phyloP scores from a whole-genome alignment of 2,888 invertebrate genomes.

The Watsonalla binaria region DNA sequence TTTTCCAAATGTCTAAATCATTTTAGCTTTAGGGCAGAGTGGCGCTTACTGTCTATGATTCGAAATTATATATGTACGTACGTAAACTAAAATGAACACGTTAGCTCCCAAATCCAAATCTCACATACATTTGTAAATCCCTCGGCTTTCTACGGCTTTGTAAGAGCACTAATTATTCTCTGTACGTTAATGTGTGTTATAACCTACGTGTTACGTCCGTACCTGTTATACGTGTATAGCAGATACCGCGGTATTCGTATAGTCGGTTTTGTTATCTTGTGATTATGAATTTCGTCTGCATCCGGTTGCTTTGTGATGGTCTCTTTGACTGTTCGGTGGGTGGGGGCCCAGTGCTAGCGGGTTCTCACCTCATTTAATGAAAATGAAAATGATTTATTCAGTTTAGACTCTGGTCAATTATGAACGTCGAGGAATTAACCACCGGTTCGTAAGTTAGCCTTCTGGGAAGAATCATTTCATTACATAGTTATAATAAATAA shows the following conservation, averaged over 20 bases:
- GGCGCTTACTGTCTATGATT: no score
- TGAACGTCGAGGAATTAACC: no score
- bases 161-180: neutral
- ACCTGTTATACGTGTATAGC: neutral
- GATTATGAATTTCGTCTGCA: constrained; percentile 58
- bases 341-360: constrained; percentile 20
- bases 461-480: no score
- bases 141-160: neutral
- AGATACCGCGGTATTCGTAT: constrained; percentile 13
- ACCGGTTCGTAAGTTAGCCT: no score
- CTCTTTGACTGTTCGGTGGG: constrained; percentile 39
- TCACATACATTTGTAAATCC: neutral
- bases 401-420: no score
- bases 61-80: no score
- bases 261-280: constrained; percentile 39
- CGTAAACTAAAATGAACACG: neutral
- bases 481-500: no score
- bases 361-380: neutral
- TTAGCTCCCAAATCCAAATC: neutral
- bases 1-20: no score
- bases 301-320: constrained; percentile 56
- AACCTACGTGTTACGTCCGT: no score
- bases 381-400: no score
- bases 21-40: no score
- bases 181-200: neutral